These are phyloP conservation scores for Dascyllus trimaculatus DNA, from an alignment of 2,113 vertebrate species.

Conservation along the genomic window DNA sequence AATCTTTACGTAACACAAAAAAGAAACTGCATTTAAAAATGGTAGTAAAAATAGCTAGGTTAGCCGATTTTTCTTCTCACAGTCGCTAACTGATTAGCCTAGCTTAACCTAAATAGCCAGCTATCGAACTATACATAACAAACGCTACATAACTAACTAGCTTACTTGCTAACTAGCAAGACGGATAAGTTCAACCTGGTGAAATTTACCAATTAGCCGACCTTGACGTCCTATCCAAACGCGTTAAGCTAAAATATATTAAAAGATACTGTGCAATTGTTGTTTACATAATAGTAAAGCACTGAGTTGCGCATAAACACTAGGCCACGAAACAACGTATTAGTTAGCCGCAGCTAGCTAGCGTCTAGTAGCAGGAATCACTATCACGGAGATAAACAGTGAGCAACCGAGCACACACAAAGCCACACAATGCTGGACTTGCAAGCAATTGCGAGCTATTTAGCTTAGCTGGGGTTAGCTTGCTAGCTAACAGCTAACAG, in stretches of 20 bases:
- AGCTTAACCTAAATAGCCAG: constrained; percentile 73
- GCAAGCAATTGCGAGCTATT: constrained; percentile 31
- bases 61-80: constrained; percentile 14
- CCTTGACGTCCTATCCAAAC: not conserved
- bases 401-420: not conserved
- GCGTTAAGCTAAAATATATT: not conserved
- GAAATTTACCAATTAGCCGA: not conserved
- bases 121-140: constrained; percentile 63
- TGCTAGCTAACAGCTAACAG: constrained; percentile 66
- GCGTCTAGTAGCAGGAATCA: not conserved
- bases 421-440: constrained; percentile 8
- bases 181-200: not conserved
- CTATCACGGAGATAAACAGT: constrained; percentile 11
- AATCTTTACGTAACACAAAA: not conserved
- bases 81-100: constrained; percentile 67
- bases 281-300: constrained; percentile 79
- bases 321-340: constrained; percentile 72
- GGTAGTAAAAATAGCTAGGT: not conserved
- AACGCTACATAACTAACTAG: constrained; percentile 49
- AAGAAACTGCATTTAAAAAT: not conserved
- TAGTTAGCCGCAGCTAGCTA: constrained; percentile 38
- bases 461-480: constrained; percentile 71
- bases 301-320: constrained; percentile 70
- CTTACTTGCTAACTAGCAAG: constrained; percentile 36
- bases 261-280: constrained; percentile 25